Evolutionary conservation across 2,888 invertebrate genomes (phyloP), one percentile per base, ranked within the genome.

Genomic region (Parnassius glacialis): DNA sequence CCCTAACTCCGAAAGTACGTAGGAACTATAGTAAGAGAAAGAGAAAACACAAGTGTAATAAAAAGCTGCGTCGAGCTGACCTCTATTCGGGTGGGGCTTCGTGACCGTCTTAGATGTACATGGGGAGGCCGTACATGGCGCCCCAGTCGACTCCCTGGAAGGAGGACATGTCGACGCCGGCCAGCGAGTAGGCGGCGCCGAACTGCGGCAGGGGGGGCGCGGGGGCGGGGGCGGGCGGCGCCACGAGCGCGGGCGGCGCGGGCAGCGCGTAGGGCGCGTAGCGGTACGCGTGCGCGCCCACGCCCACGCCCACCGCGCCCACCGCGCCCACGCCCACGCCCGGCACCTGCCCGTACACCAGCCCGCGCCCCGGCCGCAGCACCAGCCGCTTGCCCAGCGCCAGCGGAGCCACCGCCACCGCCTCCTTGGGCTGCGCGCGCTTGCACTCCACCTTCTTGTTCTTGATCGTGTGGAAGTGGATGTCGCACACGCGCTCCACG

Each of bases 61-160:
- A 70, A 67, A 67, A 67, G 68, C 66, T 67, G 68, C 65, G 68
- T 68, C 69, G 71, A 74, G 74, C 75, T 75, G 78, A 76, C 79
- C 76, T 75, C 73, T 67, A 57, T 66, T 76, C 79, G 81, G 62
- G 52, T 56, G 59, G 54, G 45, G 52, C 52, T 42, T n/a, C 53
- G 44, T 20, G 11, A 16, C n/a, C 59, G 63, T 70, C 84, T 93
- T 94, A 96, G 84, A 97, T 96, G 93, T 97, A 97, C 97, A 97
- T 97, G 84, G 97, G 97, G 92, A 97, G 96, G 79, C 97, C 96
- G 87, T 97, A 97, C 96, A 97, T 96, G 76, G 96, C 95, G 77
- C 95, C 94, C 97, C 97, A 97, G 89, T 97, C 97, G 73, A 97
- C 96, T 65, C 96, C 96, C 86, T 97, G 97, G 94, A 97, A 97